Evolutionary conservation across 1,140 invertebrate genomes (phyloP).

Genomic region (Philotrypesis tridentata): DNA sequence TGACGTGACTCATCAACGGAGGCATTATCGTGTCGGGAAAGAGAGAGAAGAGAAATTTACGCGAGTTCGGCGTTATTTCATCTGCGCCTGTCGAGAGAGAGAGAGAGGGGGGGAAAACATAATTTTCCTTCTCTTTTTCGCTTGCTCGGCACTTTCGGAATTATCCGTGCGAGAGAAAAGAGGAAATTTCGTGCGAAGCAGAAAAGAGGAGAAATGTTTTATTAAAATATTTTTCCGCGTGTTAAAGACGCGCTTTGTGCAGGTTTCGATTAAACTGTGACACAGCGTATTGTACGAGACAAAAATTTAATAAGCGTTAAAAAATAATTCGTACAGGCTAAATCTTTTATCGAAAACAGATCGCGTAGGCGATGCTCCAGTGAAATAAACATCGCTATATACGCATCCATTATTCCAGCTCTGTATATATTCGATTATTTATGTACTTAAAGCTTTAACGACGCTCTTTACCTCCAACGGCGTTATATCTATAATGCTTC

Average conservation of each 20-base stretch:
- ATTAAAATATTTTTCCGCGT: not conserved
- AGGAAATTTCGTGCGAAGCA: not conserved
- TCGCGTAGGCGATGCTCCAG: not conserved
- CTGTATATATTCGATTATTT: not conserved
- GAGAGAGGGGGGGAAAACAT: too few species aligned
- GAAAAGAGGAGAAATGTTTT: not conserved
- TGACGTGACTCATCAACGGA: slow-evolving; percentile 20
- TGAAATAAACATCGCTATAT: not conserved
- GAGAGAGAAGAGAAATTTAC: not conserved
- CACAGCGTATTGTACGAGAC: too few species aligned
- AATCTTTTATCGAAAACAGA: not conserved
- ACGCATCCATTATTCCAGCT: not conserved
- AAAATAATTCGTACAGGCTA: too few species aligned
- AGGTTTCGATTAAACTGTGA: too few species aligned
- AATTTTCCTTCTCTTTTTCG: not conserved
- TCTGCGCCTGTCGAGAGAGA: not conserved
- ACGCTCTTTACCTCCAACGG: not conserved
- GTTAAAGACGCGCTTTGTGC: too few species aligned
- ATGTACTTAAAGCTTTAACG: too few species aligned
- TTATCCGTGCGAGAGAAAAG: not conserved
- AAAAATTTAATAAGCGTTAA: too few species aligned
- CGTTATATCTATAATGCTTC: too few species aligned
- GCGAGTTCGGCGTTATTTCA: slow-evolving; percentile 26
- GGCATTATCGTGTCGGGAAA: not conserved
- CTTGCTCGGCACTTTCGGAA: not conserved